Evolutionary conservation across 2,113 vertebrate species (phyloP).

Genomic region (Saccopteryx leptura): DNA sequence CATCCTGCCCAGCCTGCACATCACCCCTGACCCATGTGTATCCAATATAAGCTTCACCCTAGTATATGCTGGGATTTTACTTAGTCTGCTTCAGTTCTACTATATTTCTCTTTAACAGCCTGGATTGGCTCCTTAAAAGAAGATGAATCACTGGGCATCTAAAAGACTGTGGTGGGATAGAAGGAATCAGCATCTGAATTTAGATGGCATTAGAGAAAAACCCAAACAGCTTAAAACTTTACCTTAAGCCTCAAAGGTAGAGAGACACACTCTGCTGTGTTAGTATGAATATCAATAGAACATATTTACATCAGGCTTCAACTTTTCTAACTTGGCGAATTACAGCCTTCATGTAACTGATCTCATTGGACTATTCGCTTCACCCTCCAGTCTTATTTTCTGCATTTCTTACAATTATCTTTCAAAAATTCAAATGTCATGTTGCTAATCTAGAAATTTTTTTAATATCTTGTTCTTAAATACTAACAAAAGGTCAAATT

Average conservation of each 20-base stretch:
- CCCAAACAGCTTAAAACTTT: neutral
- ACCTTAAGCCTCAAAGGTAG: neutral
- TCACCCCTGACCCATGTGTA: neutral
- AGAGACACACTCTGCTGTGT: neutral
- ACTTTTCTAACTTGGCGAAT: slow-evolving; percentile 1
- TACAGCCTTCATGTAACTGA: neutral
- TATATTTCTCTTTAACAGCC: neutral
- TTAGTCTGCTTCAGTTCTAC: neutral
- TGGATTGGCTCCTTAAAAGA: neutral
- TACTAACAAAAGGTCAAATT: neutral
- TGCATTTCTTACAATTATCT: neutral
- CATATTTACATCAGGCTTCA: neutral
- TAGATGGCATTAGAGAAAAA: neutral
- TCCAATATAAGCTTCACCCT: neutral
- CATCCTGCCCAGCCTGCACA: neutral
- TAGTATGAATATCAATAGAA: neutral
- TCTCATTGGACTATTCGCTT: neutral
- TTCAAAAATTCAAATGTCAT: neutral
- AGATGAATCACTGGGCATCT: neutral
- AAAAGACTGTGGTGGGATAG: neutral
- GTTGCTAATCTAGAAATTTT: neutral
- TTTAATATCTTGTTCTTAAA: neutral
- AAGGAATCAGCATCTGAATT: neutral
- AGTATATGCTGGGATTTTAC: neutral
- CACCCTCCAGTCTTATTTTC: neutral